A percentile compares a stretch with the other conserved stretches of the same genome.
These are phyloP conservation scores for Exephanes ischioxanthus DNA, from an alignment of 2,888 invertebrate species.

Conservation along the genomic window DNA sequence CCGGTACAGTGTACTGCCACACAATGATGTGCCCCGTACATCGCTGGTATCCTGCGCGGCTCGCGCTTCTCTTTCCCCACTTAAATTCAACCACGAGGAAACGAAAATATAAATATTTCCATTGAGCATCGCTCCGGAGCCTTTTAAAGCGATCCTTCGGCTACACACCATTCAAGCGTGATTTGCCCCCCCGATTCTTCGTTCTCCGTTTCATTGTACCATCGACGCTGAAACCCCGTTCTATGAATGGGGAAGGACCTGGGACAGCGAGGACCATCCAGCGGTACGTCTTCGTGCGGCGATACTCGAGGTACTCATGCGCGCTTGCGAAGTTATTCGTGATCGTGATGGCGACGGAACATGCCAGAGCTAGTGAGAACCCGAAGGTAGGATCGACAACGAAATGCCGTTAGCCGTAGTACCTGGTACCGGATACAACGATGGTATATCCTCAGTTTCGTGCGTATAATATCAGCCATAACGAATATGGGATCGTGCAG, in stretches of 20 bases:
- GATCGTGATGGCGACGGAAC: neutral
- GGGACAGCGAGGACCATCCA: neutral
- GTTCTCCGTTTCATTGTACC: neutral
- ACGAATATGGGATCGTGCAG: conserved; percentile 18
- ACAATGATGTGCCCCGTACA: conserved; percentile 8
- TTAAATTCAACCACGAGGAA: conserved; percentile 60
- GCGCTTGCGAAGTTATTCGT: neutral
- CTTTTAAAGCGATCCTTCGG: conserved; percentile 77
- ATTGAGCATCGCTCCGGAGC: conserved; percentile 72
- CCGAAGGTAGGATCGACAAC: conserved; percentile 31
- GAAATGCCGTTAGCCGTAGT: conserved; percentile 21
- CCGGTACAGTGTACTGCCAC: conserved; percentile 17
- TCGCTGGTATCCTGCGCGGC: neutral
- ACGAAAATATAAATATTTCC: conserved; percentile 82
- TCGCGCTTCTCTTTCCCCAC: conserved; percentile 39
- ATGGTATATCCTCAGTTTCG: conserved; percentile 35
- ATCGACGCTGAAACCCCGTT: neutral
- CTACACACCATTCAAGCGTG: conserved; percentile 62
- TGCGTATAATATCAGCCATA: conserved; percentile 36
- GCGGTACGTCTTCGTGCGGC: neutral
- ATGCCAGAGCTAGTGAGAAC: neutral
- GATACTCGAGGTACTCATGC: neutral
- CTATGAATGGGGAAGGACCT: conserved; percentile 13
- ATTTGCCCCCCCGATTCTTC: conserved; percentile 47
- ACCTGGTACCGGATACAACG: neutral